Percentiles rank a stretch among this genome's conserved stretches.
phyloP scores from a whole-genome alignment of 2,797 vertebrate species.

The Galago senegalensis region DNA sequence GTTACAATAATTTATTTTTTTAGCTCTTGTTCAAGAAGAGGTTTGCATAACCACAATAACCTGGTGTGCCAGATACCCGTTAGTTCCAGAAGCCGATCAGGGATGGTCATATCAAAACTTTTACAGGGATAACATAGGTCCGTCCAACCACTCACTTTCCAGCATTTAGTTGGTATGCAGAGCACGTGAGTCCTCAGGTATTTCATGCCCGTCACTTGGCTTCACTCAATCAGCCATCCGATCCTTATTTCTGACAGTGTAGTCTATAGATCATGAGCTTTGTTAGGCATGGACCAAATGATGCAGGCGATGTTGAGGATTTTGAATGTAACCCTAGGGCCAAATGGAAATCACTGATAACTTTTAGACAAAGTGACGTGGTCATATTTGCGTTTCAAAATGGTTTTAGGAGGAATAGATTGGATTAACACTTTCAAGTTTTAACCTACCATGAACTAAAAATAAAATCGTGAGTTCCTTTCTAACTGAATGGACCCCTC shows the following conservation, averaged over 20 bases:
- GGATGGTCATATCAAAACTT: background rate
- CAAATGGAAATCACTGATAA: background rate
- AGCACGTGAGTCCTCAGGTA: background rate
- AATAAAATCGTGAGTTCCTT: too few species aligned
- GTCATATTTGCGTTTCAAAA: background rate
- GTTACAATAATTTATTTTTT: background rate
- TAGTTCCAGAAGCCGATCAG: background rate
- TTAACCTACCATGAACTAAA: background rate
- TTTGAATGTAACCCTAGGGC: background rate
- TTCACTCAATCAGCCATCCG: background rate
- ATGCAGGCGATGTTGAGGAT: background rate
- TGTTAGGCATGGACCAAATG: background rate
- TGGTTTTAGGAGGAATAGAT: background rate
- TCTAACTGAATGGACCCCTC: too few species aligned
- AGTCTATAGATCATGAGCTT: background rate
- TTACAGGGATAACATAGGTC: background rate
- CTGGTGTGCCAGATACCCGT: background rate
- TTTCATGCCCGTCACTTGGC: background rate
- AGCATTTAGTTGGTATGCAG: background rate
- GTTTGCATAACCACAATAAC: background rate
- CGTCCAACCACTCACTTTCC: background rate
- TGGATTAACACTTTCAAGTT: background rate
- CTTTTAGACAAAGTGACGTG: background rate
- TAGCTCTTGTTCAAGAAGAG: background rate
- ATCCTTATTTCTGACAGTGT: background rate